Base-by-base conservation (phyloP, 2,888 invertebrate species). In the Folsomia candida region DNA sequence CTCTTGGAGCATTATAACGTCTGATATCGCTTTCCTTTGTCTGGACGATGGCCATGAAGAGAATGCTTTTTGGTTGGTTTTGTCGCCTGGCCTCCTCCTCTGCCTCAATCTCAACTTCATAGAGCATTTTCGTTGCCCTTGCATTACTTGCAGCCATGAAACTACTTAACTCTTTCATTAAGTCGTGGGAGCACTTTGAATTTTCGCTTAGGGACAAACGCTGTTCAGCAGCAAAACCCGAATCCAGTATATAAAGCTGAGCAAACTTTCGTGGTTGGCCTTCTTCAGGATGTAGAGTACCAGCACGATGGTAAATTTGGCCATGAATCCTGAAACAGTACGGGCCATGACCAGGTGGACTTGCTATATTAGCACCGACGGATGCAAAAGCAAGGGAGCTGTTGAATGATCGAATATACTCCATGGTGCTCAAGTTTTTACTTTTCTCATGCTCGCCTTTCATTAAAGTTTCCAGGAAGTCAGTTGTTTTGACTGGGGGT, bases 341-440 rank as follows among this genome's bases (percentile, higher is more conserved):
- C n/a, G n/a, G n/a, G n/a, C n/a, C n/a, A n/a, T n/a, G n/a, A n/a
- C n/a, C n/a, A n/a, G n/a, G n/a, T n/a, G n/a, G n/a, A n/a, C 64
- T 67, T 1, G 78, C 70, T 68, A 77, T 76, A 2, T 78, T 57
- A 67, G 72, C 61, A 62, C 74, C 74, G 66, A 80, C 70, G 1
- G 80, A 80, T 18, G 74, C 76, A 63, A 79, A 76, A 2, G 78
- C 72, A 2, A 75, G 37, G 2, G 74, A 62, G 29, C 71, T 74
- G 37, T 78, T 77, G 60, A 65, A 76, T 11, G 26, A 65, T 24
- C 70, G n/a, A 22, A 75, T 75, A 27, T 74, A 71, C 3, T 51
- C 29, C 27, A 24, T 60, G 51, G n/a, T n/a, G n/a, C n/a, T n/a
- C n/a, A 29, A 62, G 11, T 51, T 26, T 51, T 58, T 51, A 2